These are phyloP conservation scores for Chaunax sp. DNA, from an alignment of 2,797 vertebrate genomes.

Conservation along the genomic window DNA sequence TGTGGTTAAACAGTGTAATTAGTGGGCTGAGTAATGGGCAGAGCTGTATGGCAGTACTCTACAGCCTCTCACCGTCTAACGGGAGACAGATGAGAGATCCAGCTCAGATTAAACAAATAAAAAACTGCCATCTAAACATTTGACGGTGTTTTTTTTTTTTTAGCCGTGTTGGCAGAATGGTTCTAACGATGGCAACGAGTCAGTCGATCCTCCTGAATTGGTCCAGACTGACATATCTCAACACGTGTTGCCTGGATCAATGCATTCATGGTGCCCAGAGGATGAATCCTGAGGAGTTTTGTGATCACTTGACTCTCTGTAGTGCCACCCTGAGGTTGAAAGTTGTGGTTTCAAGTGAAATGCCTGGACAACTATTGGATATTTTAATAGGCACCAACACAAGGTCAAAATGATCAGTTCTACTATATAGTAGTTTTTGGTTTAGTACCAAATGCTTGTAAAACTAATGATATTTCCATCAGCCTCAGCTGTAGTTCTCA, in stretches of 20 bases:
- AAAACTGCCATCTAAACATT: constrained; percentile 21
- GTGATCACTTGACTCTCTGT: neutral
- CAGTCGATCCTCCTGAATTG: neutral
- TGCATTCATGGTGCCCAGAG: neutral
- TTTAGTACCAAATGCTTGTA: neutral
- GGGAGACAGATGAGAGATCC: constrained; percentile 27
- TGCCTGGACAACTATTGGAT: neutral
- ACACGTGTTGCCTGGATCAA: neutral
- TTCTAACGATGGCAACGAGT: neutral
- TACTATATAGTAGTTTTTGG: neutral
- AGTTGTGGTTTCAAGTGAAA: neutral
- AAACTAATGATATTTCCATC: neutral
- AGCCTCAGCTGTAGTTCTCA: too few relatives aligned
- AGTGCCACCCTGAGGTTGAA: too few relatives aligned
- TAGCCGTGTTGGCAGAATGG: neutral
- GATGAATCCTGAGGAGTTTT: neutral
- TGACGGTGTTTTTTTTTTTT: neutral
- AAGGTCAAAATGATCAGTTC: neutral
- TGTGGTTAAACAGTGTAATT: constrained; percentile 79
- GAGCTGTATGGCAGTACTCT: constrained; percentile 57
- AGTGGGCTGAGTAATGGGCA: constrained; percentile 69
- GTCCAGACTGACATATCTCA: constrained; percentile 14
- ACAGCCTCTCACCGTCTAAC: constrained; percentile 53
- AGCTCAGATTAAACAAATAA: constrained; percentile 35
- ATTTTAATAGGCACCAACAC: neutral